phyloP scores from a whole-genome alignment of 1,140 invertebrate genomes.

The Macrobrachium rosenbergii region DNA sequence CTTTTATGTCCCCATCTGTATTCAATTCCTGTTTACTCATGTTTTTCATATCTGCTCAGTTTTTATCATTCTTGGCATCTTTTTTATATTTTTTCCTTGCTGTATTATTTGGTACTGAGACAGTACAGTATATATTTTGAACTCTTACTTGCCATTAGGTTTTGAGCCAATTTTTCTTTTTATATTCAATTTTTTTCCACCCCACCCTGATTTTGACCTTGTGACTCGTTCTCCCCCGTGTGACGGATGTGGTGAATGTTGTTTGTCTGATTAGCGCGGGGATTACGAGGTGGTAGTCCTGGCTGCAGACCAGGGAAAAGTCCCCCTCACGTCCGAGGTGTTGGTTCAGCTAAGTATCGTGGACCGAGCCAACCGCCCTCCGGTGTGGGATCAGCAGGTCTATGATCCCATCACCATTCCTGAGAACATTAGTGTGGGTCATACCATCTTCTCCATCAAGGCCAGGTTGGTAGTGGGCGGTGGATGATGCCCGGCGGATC shows the following conservation, averaged over 20 bases:
- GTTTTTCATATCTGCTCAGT: slow-evolving; percentile 40
- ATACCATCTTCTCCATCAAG: slow-evolving; percentile 95
- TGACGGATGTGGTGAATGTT: slow-evolving; percentile 60
- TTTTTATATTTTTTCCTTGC: slow-evolving; percentile 28
- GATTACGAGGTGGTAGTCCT: slow-evolving; percentile 93
- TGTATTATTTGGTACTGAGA: too few relatives aligned
- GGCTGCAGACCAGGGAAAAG: slow-evolving; percentile 89
- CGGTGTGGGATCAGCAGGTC: slow-evolving; percentile 91
- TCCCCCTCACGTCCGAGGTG: slow-evolving; percentile 89
- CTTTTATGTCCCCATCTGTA: slow-evolving; percentile 44
- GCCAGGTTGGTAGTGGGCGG: slow-evolving; percentile 86
- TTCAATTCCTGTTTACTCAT: slow-evolving; percentile 51
- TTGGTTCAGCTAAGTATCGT: slow-evolving; percentile 97
- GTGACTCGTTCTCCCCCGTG: slow-evolving; percentile 61
- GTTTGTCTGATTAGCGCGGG: slow-evolving; percentile 79
- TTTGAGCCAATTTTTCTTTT: slow-evolving; percentile 8
- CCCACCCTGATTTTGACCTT: slow-evolving; percentile 62
- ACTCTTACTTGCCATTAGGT: slow-evolving; percentile 51
- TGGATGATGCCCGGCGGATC: slow-evolving; percentile 53
- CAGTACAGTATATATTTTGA: slow-evolving; percentile 35
- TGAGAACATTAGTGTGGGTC: slow-evolving; percentile 98
- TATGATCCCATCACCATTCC: slow-evolving; percentile 96
- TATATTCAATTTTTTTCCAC: slow-evolving; percentile 21
- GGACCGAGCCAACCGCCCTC: slow-evolving; percentile 97
- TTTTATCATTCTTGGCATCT: slow-evolving; percentile 50